Evolutionary conservation across 2,888 invertebrate species (phyloP), one percentile per base, ranked within the genome.

Genomic region (Axea sp.): DNA sequence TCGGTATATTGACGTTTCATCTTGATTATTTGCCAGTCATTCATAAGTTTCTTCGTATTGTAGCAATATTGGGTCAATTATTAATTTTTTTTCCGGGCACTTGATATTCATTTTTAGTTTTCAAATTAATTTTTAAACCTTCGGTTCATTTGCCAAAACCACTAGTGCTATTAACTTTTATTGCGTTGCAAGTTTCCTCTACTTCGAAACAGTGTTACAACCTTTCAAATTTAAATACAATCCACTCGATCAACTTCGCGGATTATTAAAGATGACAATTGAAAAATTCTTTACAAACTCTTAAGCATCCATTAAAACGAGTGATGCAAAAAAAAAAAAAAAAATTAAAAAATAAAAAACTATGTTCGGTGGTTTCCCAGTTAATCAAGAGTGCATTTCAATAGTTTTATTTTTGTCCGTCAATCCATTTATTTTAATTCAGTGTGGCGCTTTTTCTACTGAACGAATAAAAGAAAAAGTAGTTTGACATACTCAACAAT

Each of bases 271-370:
- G 57, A 31, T 64, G 57, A 57, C 57, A 62, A 57, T 51, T 51
- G 64, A 64, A 64, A 24, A 64, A 62, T 64, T 71, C 62, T 31
- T 69, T 24, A 22, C n/a, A 9, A 41, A 41, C 14, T 28, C 33
- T 72, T 64, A 55, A 31, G 31, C 37, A 49, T 47, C 71, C 62
- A 71, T 71, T 71, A 71, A 62, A 71, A 6, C 22, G 28, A 19
- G 19, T 1, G 28, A 12, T 51, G 9, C 39, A 24, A 43, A 31
- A 22, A 31, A 55, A 55, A 47, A 65, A 47, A 19, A 14, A 33
- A 19, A 49, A 31, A 49, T 11, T n/a, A 0, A 37, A 55, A 26
- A 14, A 26, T 11, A 14, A 15, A 26, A 19, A 60, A 62, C 12
- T 8, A 39, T 12, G 11, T 6, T 6, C 28, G 12, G 55, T n/a